Evolutionary conservation across 1,140 invertebrate species (phyloP), one percentile per base, ranked within the genome.

Genomic region (Diachasma alloeum): DNA sequence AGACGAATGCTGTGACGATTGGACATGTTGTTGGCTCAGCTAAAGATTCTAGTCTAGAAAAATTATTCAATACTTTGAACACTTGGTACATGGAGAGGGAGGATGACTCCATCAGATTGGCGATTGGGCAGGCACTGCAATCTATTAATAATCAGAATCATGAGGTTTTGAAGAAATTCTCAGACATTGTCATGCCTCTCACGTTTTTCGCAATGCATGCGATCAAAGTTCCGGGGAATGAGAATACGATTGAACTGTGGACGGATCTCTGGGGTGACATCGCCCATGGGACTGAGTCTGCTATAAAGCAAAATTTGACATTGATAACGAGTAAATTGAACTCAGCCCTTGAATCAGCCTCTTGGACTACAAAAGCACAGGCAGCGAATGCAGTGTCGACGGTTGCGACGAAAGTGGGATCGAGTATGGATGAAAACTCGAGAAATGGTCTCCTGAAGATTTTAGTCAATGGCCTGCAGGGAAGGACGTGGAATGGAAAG

Each of bases 191-290:
- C 36, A 90, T 97, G 80, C 96, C 97, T 9, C 90, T 97, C 24
- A 93, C 94, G 10, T 98, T 98, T 85, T 93, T 97, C 80, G 97
- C 96, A 17, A 97, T 96, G 94, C 96, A 97, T 84, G 93, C 93
- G 19, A 92, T 94, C 82, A 93, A 94, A 85, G 91, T 90, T 1
- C 90, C 92, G 70, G 92, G 91, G 91, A 92, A 92, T 37, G 91
- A 93, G 80, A 88, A 90, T 39, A 92, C 92, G 11, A 91, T 94
- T 63, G 93, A 95, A 80, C 88, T 94, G 24, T 98, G 96, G 95
- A 93, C 94, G 78, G 96, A 98, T 84, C 90, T 98, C 2, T 98
- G 97, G 97, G 92, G 92, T 31, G 97, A 98, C 82, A 92, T 96
- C 22, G 94, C 95, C 53, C 96, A 96, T 11, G 94, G 95, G 10